Base-by-base conservation (phyloP, 1,140 invertebrate species). In the Chymomyza costata region DNA sequence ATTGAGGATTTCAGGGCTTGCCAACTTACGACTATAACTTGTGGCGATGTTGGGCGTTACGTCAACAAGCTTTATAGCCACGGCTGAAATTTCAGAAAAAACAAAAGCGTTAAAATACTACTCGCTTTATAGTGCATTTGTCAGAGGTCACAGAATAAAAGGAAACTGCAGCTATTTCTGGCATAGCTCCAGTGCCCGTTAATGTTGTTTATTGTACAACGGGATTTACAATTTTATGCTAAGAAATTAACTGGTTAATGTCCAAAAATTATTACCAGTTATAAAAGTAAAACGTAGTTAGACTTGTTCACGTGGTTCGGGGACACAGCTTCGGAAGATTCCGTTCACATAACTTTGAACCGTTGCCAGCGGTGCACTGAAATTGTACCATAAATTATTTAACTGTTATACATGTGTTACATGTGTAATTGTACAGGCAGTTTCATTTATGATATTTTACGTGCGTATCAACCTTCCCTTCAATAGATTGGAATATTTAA, bases 261-360 rank as follows among this genome's bases (percentile, higher is more conserved):
- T 52, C 49, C 48, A 28, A 65, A 63, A 78, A 71, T 59, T 58
- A 78, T 76, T 80, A 78, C 71, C 73, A 70, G 67, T 71, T 71
- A 45, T 16, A 46, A 45, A n/a, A n/a, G n/a, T n/a, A n/a, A n/a
- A n/a, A n/a, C n/a, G n/a, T 41, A 40, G 32, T 40, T 28, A 37
- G 16, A 38, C 25, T n/a, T n/a, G n/a, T n/a, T n/a, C 39, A 56
- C 30, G 45, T n/a, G n/a, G n/a, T 25, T 25, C 21, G 21, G 3
- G 8, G 21, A 5, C 21, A 25, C 21, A 25, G 3, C 3, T 5
- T 3, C 21, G 21, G 21, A 25, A 25, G 3, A 8, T 8, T 3
- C 21, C 21, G 21, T 5, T 3, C 8, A 5, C 3, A 25, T 3
- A 8, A 3, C 8, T 8, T 3, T 25, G 21, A 5, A 25, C 8